Base-by-base conservation (phyloP, 1,140 invertebrate species). In the Cherax quadricarinatus region DNA sequence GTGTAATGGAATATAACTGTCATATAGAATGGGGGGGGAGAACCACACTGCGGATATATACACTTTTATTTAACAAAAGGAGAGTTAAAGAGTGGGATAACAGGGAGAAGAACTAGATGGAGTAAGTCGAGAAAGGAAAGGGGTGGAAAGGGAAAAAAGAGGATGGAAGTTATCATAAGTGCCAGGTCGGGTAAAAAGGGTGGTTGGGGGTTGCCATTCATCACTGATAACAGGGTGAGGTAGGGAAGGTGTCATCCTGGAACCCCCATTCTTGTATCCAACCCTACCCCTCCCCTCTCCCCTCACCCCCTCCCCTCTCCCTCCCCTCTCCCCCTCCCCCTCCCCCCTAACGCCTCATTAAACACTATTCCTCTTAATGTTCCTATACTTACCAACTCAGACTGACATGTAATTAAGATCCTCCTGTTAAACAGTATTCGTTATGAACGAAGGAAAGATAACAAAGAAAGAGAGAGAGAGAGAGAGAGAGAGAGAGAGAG, bases 381-480 rank as follows among this genome's bases (percentile, higher is more conserved):
- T n/a, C 24, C 6, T 18, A 83, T 57, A 60, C 49, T 83, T 60
- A 60, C n/a, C 10, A 60, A 14, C 7, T 57, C 57, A 18, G 18
- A 83, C 57, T 83, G 51, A 83, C 81, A 24, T 60, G 81, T 83
- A 83, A 83, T 60, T 60, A 83, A 57, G 51, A 83, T 83, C 81
- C 18, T 53, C 24, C 51, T 57, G 81, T 83, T 83, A 57, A 75
- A n/a, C 5, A 30, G 16, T n/a, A 12, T 41, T 41, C 30, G 30
- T 41, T 41, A 41, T 41, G 16, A 2, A 5, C 6, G 21, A 18
- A 18, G 18, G 62, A 66, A 16, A 66, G 62, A 66, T 5, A 66
- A 66, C 12, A 66, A 16, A 66, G 62, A 66, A 16, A 66, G 62
- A 21, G 62, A 66, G 62, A 18, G 62, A 66, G 62, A 18, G 62